Evolutionary conservation across 2,888 invertebrate species (phyloP).

Genomic region (Iselma pallidipennis): DNA sequence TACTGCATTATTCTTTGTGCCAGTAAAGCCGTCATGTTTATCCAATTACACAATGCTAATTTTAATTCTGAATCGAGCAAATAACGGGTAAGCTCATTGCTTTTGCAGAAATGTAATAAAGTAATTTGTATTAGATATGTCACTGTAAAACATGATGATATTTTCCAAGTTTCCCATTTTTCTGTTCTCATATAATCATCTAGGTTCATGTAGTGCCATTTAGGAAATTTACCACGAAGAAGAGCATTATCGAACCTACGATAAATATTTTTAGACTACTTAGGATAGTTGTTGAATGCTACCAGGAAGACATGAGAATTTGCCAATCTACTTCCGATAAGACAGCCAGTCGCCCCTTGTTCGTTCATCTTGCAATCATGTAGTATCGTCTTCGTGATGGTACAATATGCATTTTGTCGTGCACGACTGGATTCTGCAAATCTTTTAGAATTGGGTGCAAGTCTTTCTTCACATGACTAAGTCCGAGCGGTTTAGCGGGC

Average conservation of each 20-base stretch:
- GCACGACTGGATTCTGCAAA: conserved; percentile 32
- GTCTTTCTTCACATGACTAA: conserved; percentile 29
- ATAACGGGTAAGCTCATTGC: conserved; percentile 22
- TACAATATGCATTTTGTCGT: conserved; percentile 32
- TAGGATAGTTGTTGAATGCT: not conserved
- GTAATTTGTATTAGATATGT: not conserved
- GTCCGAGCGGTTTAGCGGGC: conserved; percentile 15
- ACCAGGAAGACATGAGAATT: not conserved
- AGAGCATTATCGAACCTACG: no score
- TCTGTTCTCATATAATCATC: no score
- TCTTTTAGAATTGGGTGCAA: conserved; percentile 29
- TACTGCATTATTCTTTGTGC: not conserved
- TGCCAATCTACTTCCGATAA: not conserved
- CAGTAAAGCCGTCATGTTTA: conserved; percentile 26
- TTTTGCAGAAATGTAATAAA: not conserved
- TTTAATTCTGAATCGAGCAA: not conserved
- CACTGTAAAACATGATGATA: not conserved
- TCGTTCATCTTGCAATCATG: not conserved
- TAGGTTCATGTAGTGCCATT: no score
- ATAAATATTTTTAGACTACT: no score
- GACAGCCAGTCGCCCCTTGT: not conserved
- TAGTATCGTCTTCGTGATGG: conserved; percentile 23
- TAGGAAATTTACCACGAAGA: no score
- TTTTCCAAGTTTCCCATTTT: no score
- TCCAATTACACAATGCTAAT: conserved; percentile 27